A percentile compares a stretch with the other conserved stretches of the same genome.
Evolutionary conservation across 1,140 invertebrate species (phyloP).

Genomic region (Listronotus bonariensis): DNA sequence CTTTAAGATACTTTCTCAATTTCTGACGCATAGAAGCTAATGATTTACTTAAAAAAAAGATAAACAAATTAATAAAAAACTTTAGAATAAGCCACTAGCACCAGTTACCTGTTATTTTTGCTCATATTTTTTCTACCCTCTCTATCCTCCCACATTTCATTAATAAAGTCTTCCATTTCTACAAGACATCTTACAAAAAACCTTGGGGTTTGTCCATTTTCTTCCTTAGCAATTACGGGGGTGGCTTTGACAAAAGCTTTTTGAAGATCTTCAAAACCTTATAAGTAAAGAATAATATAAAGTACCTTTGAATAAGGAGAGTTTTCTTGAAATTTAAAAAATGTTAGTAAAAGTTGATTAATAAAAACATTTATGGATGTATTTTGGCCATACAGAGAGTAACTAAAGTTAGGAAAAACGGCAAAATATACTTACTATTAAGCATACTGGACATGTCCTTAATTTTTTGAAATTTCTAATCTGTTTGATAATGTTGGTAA

Average conservation of each 20-base stretch:
- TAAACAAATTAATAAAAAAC: conserved; percentile 1
- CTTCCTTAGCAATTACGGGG: conserved; percentile 91
- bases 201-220: conserved; percentile 85
- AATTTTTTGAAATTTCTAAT: conserved; percentile 97
- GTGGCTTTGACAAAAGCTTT: conserved; percentile 89
- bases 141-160: conserved; percentile 65
- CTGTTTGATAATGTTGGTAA: conserved; percentile 89
- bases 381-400: too few relatives aligned
- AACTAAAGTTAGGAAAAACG: conserved; percentile 16
- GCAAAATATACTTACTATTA: conserved; percentile 66
- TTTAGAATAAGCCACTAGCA: too few relatives aligned
- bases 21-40: conserved; percentile 93
- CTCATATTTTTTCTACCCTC: conserved; percentile 76
- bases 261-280: conserved; percentile 90
- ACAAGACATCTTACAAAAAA: conserved; percentile 90
- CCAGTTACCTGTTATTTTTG: conserved; percentile 69
- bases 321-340: too few relatives aligned
- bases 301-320: neutral
- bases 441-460: conserved; percentile 96
- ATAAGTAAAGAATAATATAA: conserved; percentile 37
- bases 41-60: conserved; percentile 75
- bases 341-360: too few relatives aligned
- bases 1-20: conserved; percentile 93
- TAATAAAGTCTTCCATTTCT: conserved; percentile 95
- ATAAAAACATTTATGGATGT: too few relatives aligned